Evolutionary conservation across 2,888 invertebrate species (phyloP).

Genomic region (Petrolisthes manimaculis): DNA sequence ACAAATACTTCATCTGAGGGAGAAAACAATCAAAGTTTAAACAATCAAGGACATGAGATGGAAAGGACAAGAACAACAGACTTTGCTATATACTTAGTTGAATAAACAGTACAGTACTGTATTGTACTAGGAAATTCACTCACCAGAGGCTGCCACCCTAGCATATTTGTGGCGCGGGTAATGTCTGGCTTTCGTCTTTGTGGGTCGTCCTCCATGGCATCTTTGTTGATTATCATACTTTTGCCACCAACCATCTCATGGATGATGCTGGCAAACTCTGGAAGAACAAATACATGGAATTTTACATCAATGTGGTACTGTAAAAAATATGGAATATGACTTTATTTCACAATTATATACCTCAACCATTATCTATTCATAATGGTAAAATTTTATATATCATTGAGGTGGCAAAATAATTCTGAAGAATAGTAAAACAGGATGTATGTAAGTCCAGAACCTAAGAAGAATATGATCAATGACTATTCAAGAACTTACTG

Average conservation of each 20-base stretch:
- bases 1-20: too few relatives aligned
- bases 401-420: not conserved
- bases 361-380: too few relatives aligned
- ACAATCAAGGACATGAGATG: not conserved
- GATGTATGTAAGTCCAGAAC: too few relatives aligned
- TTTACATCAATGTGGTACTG: too few relatives aligned
- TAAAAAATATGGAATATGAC: not conserved
- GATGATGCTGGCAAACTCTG: constrained; percentile 89
- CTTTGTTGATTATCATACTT: constrained; percentile 84
- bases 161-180: constrained; percentile 82
- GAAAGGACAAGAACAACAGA: not conserved
- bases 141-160: constrained; percentile 94
- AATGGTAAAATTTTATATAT: too few relatives aligned
- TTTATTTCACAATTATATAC: too few relatives aligned
- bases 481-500: too few relatives aligned
- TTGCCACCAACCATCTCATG: constrained; percentile 86
- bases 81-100: not conserved
- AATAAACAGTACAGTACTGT: not conserved
- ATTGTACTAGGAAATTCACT: constrained; percentile 15
- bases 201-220: constrained; percentile 96
- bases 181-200: constrained; percentile 95
- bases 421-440: too few relatives aligned
- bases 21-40: not conserved
- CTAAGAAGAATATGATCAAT: too few relatives aligned
- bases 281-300: too few relatives aligned